Conservation (phyloP, 2,888 invertebrate genomes). For the Bursaphelenchus okinawaensis region DNA sequence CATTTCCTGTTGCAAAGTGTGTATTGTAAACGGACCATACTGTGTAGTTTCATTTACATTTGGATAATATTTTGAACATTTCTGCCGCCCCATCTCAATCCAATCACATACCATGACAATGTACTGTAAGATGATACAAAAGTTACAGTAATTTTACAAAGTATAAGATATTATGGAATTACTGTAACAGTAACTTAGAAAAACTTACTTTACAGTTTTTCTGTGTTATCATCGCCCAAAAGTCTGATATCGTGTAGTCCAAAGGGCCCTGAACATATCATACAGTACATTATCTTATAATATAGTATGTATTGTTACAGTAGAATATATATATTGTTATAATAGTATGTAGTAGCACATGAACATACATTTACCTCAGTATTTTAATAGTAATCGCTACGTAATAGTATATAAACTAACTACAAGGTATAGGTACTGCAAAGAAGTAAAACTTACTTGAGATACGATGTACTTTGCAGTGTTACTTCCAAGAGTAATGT, state of each 20-base stretch:
- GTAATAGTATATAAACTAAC: too few species aligned
- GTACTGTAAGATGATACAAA: background rate
- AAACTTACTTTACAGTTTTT: slow-evolving; percentile 10
- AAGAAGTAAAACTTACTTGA: background rate
- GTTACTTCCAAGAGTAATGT: slow-evolving; percentile 1
- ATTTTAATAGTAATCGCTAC: too few species aligned
- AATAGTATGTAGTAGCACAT: too few species aligned
- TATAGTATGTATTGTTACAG: too few species aligned
- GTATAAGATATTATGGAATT: background rate
- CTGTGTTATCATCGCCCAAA: slow-evolving; percentile 26
- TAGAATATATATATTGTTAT: too few species aligned
- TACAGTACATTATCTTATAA: too few species aligned
- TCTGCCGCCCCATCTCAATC: background rate
- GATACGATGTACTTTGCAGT: slow-evolving; percentile 15
- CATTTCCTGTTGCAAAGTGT: background rate
- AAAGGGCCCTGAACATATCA: slow-evolving; percentile 16
- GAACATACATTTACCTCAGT: too few species aligned
- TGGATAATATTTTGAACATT: background rate
- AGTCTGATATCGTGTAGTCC: slow-evolving; percentile 17
- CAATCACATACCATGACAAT: slow-evolving; percentile 23
- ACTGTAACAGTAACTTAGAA: slow-evolving; percentile 1
- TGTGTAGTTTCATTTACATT: too few species aligned
- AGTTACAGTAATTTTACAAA: too few species aligned
- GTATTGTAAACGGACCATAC: too few species aligned
- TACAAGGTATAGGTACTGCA: too few species aligned